Evolutionary conservation across 1,140 invertebrate genomes (phyloP), one percentile per base, ranked within the genome.

Genomic region (Vanessa atalanta): DNA sequence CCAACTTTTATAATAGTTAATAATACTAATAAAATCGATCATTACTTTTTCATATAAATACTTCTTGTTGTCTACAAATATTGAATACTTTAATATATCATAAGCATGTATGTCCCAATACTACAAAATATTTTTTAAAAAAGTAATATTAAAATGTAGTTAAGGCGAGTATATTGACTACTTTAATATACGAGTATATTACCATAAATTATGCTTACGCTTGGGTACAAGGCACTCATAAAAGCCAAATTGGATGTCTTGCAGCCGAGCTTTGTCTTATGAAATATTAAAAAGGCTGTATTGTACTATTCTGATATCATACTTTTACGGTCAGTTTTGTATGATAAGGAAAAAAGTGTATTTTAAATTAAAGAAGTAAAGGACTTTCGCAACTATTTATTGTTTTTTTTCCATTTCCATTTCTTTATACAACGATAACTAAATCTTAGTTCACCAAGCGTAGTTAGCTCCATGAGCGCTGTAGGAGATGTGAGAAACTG

Each of bases 401-500:
- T 26, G 12, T 26, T 11, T 26, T 60, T 60, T 60, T 60, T 60
- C 14, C 48, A 60, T 60, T 60, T 61, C 53, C 3, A 47, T 8
- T 61, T 61, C 47, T 51, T 50, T 51, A 66, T 5, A 51, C 43
- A 5, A 47, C 60, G n/a, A 72, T 37, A 72, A 65, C 11, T 23
- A 48, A 37, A 11, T 66, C 55, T 76, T 65, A 75, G 60, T 78
- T 80, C 78, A 82, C 87, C 86, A 83, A 76, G 80, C 85, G 76
- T 85, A 86, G 76, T 86, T 78, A 47, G 76, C 77, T 23, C 79
- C 79, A 51, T 80, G 79, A 23, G 79, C 83, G 72, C 73, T 82
- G 79, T 85, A 87, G 14, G 85, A 72, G 31, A 85, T 82, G 75
- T 87, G 82, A 64, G 85, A 85, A 14, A 86, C 80, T 23, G 81